Conservation (phyloP, 2,113 vertebrate genomes). For the Pogonocichla stellata region DNA sequence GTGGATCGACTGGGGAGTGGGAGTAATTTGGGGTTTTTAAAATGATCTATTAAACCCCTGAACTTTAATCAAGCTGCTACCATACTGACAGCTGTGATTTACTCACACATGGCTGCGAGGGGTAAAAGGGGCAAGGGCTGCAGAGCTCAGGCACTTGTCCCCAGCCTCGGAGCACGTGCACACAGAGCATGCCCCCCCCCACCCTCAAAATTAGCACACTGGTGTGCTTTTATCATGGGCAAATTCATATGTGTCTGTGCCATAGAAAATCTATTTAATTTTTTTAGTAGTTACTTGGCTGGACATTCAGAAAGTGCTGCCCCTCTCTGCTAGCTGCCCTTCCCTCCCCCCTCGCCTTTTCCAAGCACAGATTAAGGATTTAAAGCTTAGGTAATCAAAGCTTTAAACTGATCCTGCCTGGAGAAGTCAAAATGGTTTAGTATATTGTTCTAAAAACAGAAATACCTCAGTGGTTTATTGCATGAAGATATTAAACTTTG, state of each 20-base stretch:
- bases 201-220: background rate
- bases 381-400: conserved; percentile 40
- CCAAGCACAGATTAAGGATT: conserved; percentile 27
- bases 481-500: conserved; percentile 45
- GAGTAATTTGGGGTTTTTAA: conserved; percentile 90
- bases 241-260: background rate
- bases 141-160: conserved; percentile 74
- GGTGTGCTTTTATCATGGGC: background rate
- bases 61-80: conserved; percentile 98
- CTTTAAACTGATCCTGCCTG: conserved; percentile 41
- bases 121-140: conserved; percentile 74
- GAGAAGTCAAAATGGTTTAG: conserved; percentile 6
- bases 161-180: background rate
- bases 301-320: background rate
- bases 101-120: conserved; percentile 75
- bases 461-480: conserved; percentile 11
- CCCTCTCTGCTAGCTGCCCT: background rate
- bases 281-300: background rate
- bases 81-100: conserved; percentile 89
- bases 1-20: conserved; percentile 89
- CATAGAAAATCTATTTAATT: background rate
- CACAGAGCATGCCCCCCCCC: background rate
- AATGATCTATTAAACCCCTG: conserved; percentile 99
- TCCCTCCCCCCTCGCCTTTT: background rate
- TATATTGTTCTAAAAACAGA: conserved; percentile 13